Evolutionary conservation across 2,888 invertebrate genomes (phyloP), one percentile per base, ranked within the genome.

Genomic region (Drosophila mayaguana): DNA sequence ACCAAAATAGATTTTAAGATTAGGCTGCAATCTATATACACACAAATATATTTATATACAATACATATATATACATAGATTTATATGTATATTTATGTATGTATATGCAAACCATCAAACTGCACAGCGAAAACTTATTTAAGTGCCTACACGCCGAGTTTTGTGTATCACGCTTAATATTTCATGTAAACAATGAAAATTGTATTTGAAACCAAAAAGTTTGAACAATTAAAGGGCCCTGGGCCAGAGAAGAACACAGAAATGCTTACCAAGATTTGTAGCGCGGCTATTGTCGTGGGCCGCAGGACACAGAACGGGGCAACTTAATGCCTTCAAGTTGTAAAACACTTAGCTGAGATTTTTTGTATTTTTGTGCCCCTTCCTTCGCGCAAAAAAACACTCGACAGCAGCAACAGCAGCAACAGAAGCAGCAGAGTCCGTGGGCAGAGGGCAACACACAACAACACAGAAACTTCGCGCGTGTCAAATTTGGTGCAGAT

Each of bases 321-420:
- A 83, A 88, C 80, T 79, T 88, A 83, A 90, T 88, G 89, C 81
- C 67, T 82, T 70, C 83, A 75, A 86, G 83, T 88, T 88, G 90
- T 90, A 84, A 84, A 84, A 89, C 90, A 84, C 90, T 84, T 85
- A 89, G 79, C 90, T 78, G 78, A 87, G 80, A 71, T 88, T 88
- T 86, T 72, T 66, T 83, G 71, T 66, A 65, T 70, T 18, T 74
- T 72, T 70, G 32, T 18, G 7, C 3, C 7, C 32, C 32, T 55
- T 63, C 46, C 60, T 68, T 65, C 59, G 14, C 51, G 14, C 16
- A 50, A 67, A 12, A 14, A 64, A 46, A 36, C 43, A 50, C 63
- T 43, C 43, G 54, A 45, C 40, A 55, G 66, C 51, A 25, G 14
- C 40, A 28, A 18, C 18, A 14, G 51, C 18, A 12, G 20, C 20